Percentiles rank a stretch among this genome's conserved stretches.
Conservation (phyloP, 2,113 vertebrate species). For the Drymodes brunneopygia region DNA sequence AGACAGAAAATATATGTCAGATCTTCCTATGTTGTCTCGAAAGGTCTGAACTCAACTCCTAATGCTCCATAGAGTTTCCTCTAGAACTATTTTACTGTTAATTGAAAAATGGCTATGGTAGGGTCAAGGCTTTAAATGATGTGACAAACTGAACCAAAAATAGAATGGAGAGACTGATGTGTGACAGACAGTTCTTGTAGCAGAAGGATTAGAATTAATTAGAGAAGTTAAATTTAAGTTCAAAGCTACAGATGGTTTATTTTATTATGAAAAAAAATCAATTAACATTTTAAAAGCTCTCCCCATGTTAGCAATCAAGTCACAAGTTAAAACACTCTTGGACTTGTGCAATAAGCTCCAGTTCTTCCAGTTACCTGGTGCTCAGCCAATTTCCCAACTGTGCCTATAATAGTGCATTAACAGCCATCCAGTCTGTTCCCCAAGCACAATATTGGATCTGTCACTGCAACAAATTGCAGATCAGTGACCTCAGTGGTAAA, state of each 20-base stretch:
- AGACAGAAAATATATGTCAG: not conserved
- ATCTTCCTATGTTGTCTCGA: not conserved
- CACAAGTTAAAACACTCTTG: conserved; percentile 14
- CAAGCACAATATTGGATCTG: conserved; percentile 33
- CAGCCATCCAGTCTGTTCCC: conserved; percentile 34
- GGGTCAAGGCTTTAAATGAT: not conserved
- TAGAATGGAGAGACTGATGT: not conserved
- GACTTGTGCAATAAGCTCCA: conserved; percentile 23
- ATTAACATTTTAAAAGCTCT: conserved; percentile 40
- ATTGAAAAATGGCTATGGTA: not conserved
- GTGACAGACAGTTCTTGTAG: not conserved
- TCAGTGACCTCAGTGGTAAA: conserved; percentile 39
- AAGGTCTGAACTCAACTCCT: not conserved
- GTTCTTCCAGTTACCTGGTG: conserved; percentile 1
- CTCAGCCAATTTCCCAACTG: conserved; percentile 52
- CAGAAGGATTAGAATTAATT: conserved; percentile 1
- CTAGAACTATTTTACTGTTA: not conserved
- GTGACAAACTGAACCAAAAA: not conserved
- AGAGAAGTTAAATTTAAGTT: conserved; percentile 40
- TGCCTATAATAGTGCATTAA: conserved; percentile 13
- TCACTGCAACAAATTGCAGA: conserved; percentile 56
- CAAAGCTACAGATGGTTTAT: conserved; percentile 30
- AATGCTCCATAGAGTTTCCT: not conserved
- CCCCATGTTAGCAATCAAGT: not conserved
- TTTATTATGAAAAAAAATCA: conserved; percentile 12